Conservation (phyloP, 2,797 vertebrate species). For the Eulemur mongoz region DNA sequence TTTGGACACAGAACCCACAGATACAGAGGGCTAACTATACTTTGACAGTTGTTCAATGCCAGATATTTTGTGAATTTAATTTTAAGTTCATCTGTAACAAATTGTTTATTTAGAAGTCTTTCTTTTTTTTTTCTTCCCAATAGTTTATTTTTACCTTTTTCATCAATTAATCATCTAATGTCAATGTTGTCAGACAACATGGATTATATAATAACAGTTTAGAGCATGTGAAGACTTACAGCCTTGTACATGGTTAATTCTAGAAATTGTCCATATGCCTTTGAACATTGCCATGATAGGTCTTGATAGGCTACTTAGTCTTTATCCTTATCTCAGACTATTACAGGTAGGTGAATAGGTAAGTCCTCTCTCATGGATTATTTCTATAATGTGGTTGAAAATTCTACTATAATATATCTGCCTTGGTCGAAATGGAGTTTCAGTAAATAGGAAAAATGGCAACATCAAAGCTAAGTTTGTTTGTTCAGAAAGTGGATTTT, state of each 20-base stretch:
- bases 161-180: background rate
- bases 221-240: background rate
- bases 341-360: background rate
- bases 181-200: background rate
- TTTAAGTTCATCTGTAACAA: background rate
- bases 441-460: slow-evolving; percentile 6
- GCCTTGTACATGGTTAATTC: background rate
- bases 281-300: background rate
- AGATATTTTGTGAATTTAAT: background rate
- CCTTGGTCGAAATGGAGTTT: background rate
- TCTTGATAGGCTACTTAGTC: background rate
- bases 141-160: background rate
- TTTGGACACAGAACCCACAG: background rate
- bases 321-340: background rate
- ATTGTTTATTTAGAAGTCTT: background rate
- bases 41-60: background rate
- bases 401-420: background rate
- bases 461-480: background rate
- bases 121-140: background rate
- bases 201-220: background rate
- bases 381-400: background rate
- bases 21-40: background rate
- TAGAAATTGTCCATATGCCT: background rate
- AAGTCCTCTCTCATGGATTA: background rate
- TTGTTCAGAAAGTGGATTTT: background rate